Conservation (phyloP, 1,140 invertebrate species). For the Bombus affinis region DNA sequence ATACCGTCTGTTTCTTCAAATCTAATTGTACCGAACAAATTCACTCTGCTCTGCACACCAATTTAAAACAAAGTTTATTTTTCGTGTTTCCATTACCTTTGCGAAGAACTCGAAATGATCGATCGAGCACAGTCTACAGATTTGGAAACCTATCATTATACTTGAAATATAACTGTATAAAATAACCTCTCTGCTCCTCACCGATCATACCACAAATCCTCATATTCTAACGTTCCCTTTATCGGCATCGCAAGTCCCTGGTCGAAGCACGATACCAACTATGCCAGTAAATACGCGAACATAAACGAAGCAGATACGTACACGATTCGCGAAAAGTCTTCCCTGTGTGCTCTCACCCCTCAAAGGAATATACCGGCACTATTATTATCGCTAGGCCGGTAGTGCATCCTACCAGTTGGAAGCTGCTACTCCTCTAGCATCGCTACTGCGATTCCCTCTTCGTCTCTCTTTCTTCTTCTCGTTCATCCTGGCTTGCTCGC, state of each 20-base stretch:
- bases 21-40: no score
- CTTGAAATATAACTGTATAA: no score
- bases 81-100: no score
- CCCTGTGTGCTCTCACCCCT: background rate
- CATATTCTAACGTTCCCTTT: background rate
- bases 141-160: no score
- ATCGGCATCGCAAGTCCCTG: background rate
- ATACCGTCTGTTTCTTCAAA: no score
- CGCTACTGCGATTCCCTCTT: constrained; percentile 38
- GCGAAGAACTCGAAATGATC: no score
- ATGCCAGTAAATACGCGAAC: background rate
- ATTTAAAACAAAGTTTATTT: no score
- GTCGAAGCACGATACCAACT: background rate
- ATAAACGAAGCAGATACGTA: no score
- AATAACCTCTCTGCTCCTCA: no score
- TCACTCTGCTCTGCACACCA: no score
- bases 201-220: background rate
- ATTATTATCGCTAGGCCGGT: constrained; percentile 36
- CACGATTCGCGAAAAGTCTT: constrained; percentile 32
- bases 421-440: constrained; percentile 26
- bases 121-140: no score
- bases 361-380: constrained; percentile 25
- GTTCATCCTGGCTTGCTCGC: background rate
- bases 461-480: background rate
- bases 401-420: background rate